Conservation (phyloP, 1,140 invertebrate species). For the Drosophila subpulchrella region DNA sequence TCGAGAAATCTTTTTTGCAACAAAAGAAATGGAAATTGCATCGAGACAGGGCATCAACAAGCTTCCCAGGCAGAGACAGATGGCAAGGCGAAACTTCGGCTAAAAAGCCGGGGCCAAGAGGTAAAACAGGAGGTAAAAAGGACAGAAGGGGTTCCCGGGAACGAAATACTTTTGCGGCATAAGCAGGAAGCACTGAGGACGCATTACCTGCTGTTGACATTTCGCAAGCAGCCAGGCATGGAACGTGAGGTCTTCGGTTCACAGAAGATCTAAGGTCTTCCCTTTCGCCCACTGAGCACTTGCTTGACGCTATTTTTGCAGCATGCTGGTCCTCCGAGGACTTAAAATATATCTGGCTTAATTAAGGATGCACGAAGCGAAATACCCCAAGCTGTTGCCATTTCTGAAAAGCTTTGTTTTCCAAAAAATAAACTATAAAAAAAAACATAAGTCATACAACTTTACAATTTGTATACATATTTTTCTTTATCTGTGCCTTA, state of each 20-base stretch:
- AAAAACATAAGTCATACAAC: background rate
- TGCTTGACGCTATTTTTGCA: slow-evolving; percentile 9
- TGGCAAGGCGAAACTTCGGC: slow-evolving; percentile 29
- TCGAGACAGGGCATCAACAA: slow-evolving; percentile 31
- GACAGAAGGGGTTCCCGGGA: slow-evolving; percentile 12
- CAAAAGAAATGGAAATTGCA: slow-evolving; percentile 49
- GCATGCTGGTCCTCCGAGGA: slow-evolving; percentile 16
- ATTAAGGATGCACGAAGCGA: slow-evolving; percentile 3
- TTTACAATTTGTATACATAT: background rate
- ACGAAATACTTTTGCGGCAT: slow-evolving; percentile 34
- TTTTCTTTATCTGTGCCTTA: background rate
- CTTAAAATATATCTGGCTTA: slow-evolving; percentile 30
- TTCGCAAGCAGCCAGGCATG: slow-evolving; percentile 48
- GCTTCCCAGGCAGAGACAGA: slow-evolving; percentile 22
- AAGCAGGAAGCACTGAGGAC: slow-evolving; percentile 59
- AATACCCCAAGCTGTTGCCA: background rate
- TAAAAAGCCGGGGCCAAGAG: background rate
- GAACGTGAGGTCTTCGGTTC: slow-evolving; percentile 63
- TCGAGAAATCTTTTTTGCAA: slow-evolving; percentile 22
- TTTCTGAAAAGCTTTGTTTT: too few relatives aligned
- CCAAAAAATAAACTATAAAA: background rate
- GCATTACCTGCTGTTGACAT: slow-evolving; percentile 79
- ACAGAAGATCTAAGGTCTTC: slow-evolving; percentile 52
- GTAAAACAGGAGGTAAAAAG: background rate
- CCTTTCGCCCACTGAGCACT: slow-evolving; percentile 18